A percentile compares a stretch with the other conserved stretches of the same genome.
These are phyloP conservation scores for Ploceus nigricollis DNA, from an alignment of 2,113 vertebrate genomes.

Conservation along the genomic window DNA sequence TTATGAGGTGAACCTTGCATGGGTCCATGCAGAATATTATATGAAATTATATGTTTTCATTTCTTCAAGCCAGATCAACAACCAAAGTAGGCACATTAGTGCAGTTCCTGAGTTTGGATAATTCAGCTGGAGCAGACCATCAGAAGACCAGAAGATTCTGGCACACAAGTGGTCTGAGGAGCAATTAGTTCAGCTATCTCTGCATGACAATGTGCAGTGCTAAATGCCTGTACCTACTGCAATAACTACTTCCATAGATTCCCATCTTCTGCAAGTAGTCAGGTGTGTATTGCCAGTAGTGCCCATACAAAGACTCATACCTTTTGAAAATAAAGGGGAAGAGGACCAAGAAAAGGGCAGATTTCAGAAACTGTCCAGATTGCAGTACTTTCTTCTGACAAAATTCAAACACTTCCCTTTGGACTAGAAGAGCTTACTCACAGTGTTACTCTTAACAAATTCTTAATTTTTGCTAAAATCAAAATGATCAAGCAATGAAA, in stretches of 20 bases:
- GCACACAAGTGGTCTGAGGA: background rate
- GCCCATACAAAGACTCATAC: background rate
- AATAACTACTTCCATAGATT: background rate
- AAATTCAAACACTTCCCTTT: background rate
- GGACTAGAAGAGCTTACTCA: background rate
- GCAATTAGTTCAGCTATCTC: background rate
- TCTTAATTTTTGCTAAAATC: background rate
- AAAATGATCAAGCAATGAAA: background rate
- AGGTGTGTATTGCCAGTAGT: background rate
- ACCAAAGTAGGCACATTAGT: background rate
- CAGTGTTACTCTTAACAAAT: background rate
- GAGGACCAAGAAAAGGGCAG: background rate
- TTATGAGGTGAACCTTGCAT: background rate
- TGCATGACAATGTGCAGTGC: background rate
- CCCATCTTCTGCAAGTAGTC: background rate
- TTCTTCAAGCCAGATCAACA: background rate
- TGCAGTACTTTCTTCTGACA: background rate
- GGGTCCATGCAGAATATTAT: background rate
- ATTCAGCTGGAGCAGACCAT: background rate
- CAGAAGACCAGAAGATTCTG: background rate
- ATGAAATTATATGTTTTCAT: background rate
- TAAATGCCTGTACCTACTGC: background rate
- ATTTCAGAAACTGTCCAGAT: background rate
- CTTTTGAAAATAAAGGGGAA: background rate
- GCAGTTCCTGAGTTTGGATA: background rate